These are phyloP conservation scores for Galerucella pusilla DNA, from an alignment of 2,888 invertebrate genomes.

Conservation along the genomic window DNA sequence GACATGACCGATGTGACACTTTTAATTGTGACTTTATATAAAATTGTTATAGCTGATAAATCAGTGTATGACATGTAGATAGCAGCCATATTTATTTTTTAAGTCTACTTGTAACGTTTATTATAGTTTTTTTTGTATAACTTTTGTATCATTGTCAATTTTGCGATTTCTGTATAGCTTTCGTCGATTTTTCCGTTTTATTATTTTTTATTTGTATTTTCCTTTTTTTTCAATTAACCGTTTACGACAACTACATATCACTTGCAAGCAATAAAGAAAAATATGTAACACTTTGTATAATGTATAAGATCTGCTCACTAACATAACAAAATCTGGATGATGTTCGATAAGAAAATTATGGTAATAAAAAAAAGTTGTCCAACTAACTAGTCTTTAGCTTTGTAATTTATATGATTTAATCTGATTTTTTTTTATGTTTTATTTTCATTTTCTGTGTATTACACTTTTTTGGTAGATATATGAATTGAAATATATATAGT, in stretches of 20 bases:
- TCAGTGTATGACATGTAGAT: slow-evolving; percentile 52
- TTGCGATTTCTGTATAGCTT: slow-evolving; percentile 40
- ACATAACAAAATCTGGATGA: slow-evolving; percentile 45
- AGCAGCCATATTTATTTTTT: slow-evolving; percentile 48
- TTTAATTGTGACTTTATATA: slow-evolving; percentile 21
- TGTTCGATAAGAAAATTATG: slow-evolving; percentile 7
- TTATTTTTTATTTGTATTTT: slow-evolving; percentile 22
- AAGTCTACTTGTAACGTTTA: slow-evolving; percentile 41
- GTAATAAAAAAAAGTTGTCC: slow-evolving; percentile 38
- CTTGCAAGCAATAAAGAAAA: slow-evolving; percentile 42
- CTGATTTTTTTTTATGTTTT: slow-evolving; percentile 37
- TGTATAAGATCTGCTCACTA: slow-evolving; percentile 55
- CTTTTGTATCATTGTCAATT: slow-evolving; percentile 33
- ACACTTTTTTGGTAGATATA: slow-evolving; percentile 62
- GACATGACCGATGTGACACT: slow-evolving; percentile 4
- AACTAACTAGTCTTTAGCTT: slow-evolving; percentile 61
- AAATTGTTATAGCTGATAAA: slow-evolving; percentile 38
- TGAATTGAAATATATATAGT: slow-evolving; percentile 56
- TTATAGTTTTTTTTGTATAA: slow-evolving; percentile 41
- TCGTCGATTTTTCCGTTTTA: slow-evolving; percentile 38
- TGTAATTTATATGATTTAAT: slow-evolving; percentile 52
- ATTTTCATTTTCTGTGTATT: slow-evolving; percentile 51
- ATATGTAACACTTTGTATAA: slow-evolving; percentile 19
- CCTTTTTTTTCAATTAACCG: neutral
- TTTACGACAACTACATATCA: slow-evolving; percentile 45